These are phyloP conservation scores for Columba janthina DNA, from an alignment of 2,113 vertebrate genomes.

Conservation along the genomic window DNA sequence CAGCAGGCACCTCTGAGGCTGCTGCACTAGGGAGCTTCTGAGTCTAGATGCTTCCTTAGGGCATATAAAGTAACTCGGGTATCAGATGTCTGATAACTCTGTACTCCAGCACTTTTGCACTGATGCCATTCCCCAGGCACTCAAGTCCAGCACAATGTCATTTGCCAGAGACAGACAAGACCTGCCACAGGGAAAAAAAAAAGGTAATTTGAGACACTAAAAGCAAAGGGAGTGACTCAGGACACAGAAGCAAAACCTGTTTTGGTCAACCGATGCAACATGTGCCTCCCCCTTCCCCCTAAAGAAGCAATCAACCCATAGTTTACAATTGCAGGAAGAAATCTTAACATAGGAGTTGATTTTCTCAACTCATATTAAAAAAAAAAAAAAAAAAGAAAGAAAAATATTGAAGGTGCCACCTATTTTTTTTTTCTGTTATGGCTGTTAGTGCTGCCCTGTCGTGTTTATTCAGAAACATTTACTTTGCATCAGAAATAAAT, in stretches of 20 bases:
- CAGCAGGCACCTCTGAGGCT: background rate
- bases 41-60: background rate
- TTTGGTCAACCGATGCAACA: background rate
- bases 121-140: background rate
- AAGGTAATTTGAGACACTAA: background rate
- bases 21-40: background rate
- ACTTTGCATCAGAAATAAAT: background rate
- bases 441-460: background rate
- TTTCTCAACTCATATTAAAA: background rate
- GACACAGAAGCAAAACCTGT: background rate
- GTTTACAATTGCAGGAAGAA: background rate
- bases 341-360: background rate
- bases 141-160: background rate
- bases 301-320: background rate
- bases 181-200: background rate
- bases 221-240: background rate
- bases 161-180: background rate
- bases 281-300: background rate
- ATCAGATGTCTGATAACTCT: background rate
- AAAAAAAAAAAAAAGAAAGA: background rate
- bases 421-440: background rate
- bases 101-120: background rate
- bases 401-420: accelerated
- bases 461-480: background rate
- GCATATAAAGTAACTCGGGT: background rate